Evolutionary conservation across 2,797 vertebrate genomes (phyloP), one percentile per base, ranked within the genome.

Genomic region (Lepilemur septentrionalis): DNA sequence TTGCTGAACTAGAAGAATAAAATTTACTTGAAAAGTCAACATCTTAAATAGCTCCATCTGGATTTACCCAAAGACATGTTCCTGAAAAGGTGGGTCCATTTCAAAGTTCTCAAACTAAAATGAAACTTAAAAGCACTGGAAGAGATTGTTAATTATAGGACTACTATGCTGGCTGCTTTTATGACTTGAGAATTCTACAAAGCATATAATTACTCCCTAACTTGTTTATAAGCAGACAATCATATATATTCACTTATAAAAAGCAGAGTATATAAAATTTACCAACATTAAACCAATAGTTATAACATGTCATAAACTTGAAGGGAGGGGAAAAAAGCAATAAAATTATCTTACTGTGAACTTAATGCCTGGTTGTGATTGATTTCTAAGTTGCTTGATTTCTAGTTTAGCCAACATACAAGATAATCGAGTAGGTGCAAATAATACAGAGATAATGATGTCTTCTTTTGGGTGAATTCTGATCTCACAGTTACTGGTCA

Each of bases 351-450:
- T 99, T 98, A 99, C 99, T 85, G 99, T 99, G 97, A 99, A 99
- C 97, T 99, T 99, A 97, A 99, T 97, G 94, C 99, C 99, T 72
- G 99, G 99, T 80, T 99, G 99, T 50, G 99, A 98, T 13, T 95
- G 98, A 90, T 99, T 98, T 75, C 99, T 99, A 94, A 99, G 99
- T 94, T 99, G 99, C 97, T 99, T 99, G 97, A 99, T 99, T 98
- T 99, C 99, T 95, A 99, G 98, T 96, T 99, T 99, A 96, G 99
- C 99, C 98, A 99, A 98, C 99, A 99, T 99, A 98, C 99, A 99
- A 55, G 99, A 99, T 93, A 99, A 98, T 38, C 99, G 98, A 84
- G 99, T 99, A 69, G 99, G 99, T 81, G 99, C 98, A 87, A 99
- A 99, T 55, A 99, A 98, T 91, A 99, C 97, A 93, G 99, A 99